These are phyloP conservation scores for Motacilla alba DNA, from an alignment of 2,113 vertebrate species.

Conservation along the genomic window DNA sequence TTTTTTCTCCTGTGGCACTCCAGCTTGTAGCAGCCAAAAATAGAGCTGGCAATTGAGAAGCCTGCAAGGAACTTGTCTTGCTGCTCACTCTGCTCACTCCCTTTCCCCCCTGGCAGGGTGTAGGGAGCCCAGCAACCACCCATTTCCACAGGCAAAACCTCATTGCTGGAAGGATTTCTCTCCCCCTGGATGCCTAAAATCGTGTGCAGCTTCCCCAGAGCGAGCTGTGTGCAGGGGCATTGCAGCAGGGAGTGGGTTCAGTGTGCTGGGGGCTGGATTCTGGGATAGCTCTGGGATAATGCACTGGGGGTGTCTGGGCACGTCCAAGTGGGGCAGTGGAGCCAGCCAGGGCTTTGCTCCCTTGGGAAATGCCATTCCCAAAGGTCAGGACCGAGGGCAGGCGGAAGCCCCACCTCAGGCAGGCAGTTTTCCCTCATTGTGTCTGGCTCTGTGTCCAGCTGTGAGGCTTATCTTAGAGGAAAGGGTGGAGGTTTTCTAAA, in stretches of 20 bases:
- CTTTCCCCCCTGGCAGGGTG: background rate
- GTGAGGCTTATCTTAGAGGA: constrained; percentile 23
- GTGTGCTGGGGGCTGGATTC: background rate
- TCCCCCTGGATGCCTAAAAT: background rate
- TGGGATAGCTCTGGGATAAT: background rate
- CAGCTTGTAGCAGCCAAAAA: background rate
- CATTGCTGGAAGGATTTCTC: background rate
- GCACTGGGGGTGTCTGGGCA: fast-evolving
- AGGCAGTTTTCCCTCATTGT: constrained; percentile 12
- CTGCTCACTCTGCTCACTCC: fast-evolving
- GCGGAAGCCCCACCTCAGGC: background rate
- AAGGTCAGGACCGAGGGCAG: background rate
- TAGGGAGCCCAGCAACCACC: background rate
- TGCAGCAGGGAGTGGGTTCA: fast-evolving
- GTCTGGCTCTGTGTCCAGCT: background rate
- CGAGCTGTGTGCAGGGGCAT: fast-evolving
- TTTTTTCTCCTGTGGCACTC: background rate
- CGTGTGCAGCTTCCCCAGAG: background rate
- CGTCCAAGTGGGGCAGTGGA: background rate
- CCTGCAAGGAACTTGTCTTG: background rate
- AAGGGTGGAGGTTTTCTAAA: constrained; percentile 27
- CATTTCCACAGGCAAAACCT: background rate
- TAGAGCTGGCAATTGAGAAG: background rate
- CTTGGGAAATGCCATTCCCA: background rate
- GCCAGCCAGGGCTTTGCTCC: background rate